Percentiles rank a stretch among this genome's conserved stretches.
These are phyloP conservation scores for Choreutis nemorana DNA, from an alignment of 2,888 invertebrate genomes.

Conservation along the genomic window DNA sequence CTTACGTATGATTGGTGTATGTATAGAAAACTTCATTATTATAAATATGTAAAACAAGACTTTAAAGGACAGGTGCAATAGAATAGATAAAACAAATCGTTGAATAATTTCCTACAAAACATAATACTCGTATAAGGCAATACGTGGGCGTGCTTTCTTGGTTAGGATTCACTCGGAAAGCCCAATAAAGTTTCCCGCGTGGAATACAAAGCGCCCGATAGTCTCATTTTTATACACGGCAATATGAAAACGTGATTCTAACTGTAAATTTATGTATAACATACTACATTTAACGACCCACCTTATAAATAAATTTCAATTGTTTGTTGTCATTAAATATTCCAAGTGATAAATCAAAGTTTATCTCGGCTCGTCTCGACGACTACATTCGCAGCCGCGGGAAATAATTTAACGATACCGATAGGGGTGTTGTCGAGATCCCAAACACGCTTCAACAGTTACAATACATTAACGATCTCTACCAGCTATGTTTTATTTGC, in stretches of 20 bases:
- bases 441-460: slow-evolving; percentile 15
- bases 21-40: no score
- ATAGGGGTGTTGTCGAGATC: slow-evolving; percentile 37
- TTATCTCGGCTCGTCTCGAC: slow-evolving; percentile 48
- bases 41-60: not conserved
- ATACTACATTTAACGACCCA: slow-evolving; percentile 37
- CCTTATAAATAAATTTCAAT: slow-evolving; percentile 61
- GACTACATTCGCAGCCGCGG: slow-evolving; percentile 43
- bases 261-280: slow-evolving; percentile 55
- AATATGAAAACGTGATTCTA: slow-evolving; percentile 45
- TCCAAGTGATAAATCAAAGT: slow-evolving; percentile 58
- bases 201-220: slow-evolving; percentile 41
- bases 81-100: slow-evolving; percentile 8
- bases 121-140: slow-evolving; percentile 17
- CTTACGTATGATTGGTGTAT: no score
- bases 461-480: slow-evolving; percentile 22
- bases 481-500: slow-evolving; percentile 5
- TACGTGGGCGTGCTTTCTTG: slow-evolving; percentile 20
- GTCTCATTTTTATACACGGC: slow-evolving; percentile 33
- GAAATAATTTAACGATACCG: slow-evolving; percentile 53
- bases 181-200: slow-evolving; percentile 24
- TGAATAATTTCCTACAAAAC: slow-evolving; percentile 20
- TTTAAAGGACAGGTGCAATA: not conserved
- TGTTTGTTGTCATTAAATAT: slow-evolving; percentile 61
- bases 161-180: slow-evolving; percentile 18